A percentile compares a stretch with the other conserved stretches of the same genome.
These are phyloP conservation scores for Montipora capitata DNA, from an alignment of 92 coral and sea anemone genomes.

Conservation along the genomic window DNA sequence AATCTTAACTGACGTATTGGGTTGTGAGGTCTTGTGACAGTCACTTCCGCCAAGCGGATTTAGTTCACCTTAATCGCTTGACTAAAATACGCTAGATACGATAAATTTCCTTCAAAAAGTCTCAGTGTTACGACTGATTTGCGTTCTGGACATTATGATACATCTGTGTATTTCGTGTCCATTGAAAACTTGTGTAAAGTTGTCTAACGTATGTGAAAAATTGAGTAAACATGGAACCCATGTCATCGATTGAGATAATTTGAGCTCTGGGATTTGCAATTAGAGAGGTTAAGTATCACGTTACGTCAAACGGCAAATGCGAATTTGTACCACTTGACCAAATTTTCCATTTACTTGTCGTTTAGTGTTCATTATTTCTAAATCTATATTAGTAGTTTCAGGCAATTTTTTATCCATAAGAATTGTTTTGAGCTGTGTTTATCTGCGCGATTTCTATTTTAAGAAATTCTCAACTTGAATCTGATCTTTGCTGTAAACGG, in stretches of 20 bases:
- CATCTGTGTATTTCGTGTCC: too few relatives aligned
- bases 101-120: too few relatives aligned
- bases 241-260: neutral
- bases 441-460: neutral
- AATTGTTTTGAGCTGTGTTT: slow-evolving; percentile 6
- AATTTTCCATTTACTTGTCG: neutral
- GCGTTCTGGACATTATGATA: neutral
- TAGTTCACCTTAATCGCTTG: neutral
- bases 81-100: too few relatives aligned
- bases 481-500: neutral
- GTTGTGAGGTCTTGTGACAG: neutral
- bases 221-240: neutral
- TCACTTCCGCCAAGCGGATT: slow-evolving; percentile 5
- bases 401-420: neutral
- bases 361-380: neutral
- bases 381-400: neutral
- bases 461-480: slow-evolving; percentile 14
- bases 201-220: neutral
- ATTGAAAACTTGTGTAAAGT: neutral
- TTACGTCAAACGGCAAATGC: slow-evolving; percentile 3
- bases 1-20: slow-evolving; percentile 14
- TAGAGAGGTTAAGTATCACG: neutral
- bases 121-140: neutral
- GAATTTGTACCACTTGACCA: neutral
- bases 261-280: neutral